Conservation (phyloP, 1,140 invertebrate species). For the Pseudoatta argentina region DNA sequence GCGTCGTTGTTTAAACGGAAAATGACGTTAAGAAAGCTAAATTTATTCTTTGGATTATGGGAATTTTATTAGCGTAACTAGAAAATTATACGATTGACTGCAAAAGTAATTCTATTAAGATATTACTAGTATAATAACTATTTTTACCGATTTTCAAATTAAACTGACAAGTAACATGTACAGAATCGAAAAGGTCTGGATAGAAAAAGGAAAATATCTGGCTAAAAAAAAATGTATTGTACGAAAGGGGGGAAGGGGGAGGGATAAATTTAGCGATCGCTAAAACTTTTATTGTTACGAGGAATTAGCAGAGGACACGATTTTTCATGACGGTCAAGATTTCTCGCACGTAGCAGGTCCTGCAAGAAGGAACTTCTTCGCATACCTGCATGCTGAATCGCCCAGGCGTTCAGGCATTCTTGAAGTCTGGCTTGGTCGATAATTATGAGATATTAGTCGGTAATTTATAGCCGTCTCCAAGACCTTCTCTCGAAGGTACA, state of each 20-base stretch:
- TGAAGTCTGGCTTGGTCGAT: conserved; percentile 75
- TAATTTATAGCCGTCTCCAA: conserved; percentile 81
- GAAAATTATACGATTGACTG: background rate
- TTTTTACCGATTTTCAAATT: background rate
- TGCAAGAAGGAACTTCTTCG: conserved; percentile 54
- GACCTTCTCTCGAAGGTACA: conserved; percentile 75
- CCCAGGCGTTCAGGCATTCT: conserved; percentile 75
- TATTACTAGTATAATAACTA: background rate
- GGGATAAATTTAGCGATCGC: background rate
- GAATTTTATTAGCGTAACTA: background rate
- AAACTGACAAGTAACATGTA: background rate
- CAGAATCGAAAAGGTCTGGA: background rate
- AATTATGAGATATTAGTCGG: conserved; percentile 83
- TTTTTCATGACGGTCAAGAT: conserved; percentile 29
- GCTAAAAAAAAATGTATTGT: too few relatives aligned
- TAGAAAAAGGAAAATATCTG: background rate
- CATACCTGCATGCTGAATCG: conserved; percentile 74
- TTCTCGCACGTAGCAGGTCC: conserved; percentile 15
- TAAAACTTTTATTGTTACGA: background rate
- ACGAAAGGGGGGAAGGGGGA: too few relatives aligned
- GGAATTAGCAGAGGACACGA: conserved; percentile 28
- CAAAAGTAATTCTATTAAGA: too few relatives aligned
- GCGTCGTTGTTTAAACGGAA: background rate
- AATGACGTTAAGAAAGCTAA: background rate
- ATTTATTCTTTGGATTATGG: background rate